phyloP scores from a whole-genome alignment of 2,113 vertebrate genomes.

The Paramisgurnus dabryanus region DNA sequence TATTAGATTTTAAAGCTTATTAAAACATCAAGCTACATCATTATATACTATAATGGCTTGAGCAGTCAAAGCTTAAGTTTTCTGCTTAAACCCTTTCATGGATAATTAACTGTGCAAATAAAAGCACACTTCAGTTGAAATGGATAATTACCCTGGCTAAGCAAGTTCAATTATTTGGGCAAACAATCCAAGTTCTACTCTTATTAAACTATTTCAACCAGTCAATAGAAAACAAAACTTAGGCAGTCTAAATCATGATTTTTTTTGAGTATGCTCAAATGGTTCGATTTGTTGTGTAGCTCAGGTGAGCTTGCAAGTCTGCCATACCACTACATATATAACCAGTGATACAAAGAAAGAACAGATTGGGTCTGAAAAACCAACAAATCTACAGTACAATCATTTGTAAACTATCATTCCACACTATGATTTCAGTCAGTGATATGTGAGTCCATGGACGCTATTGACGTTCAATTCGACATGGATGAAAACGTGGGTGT shows the following conservation, averaged over 20 bases:
- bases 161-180: background rate
- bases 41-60: conserved; percentile 13
- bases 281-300: no score
- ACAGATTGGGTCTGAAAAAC: background rate
- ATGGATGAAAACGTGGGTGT: background rate
- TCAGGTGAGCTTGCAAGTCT: no score
- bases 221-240: background rate
- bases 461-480: background rate
- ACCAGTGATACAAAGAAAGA: no score
- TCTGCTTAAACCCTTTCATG: background rate
- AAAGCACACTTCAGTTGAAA: no score
- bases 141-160: conserved; percentile 4
- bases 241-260: background rate
- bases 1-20: conserved; percentile 1
- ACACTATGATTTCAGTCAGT: background rate
- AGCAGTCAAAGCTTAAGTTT: conserved; percentile 19
- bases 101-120: background rate
- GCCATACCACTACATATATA: no score
- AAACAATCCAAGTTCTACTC: conserved; percentile 4
- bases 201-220: background rate
- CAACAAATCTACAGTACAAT: background rate
- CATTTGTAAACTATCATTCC: background rate
- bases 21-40: conserved; percentile 21
- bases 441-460: background rate
- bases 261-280: no score